Evolutionary conservation across 2,888 invertebrate genomes (phyloP), one percentile per base, ranked within the genome.

Genomic region (Meiosimyza platycephala): DNA sequence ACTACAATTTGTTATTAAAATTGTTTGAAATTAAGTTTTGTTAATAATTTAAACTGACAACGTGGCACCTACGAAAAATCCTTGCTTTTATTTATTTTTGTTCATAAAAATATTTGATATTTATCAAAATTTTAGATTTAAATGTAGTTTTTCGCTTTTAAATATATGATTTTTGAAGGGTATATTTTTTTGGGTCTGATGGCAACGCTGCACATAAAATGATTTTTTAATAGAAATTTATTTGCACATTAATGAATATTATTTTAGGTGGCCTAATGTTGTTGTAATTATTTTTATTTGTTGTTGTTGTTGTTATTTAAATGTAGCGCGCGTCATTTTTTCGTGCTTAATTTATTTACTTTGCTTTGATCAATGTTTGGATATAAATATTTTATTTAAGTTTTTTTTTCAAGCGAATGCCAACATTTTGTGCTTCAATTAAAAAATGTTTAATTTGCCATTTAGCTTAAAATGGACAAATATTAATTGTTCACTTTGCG

Each of bases 251-350:
- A 40, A 40, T 40, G 12, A 55, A n/a, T 48, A 12, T 50, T 67
- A 62, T 74, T 78, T 80, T 81, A 71, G 77, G 75, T 78, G 72
- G 77, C 82, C 78, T 80, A 81, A 80, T 80, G 78, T 74, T 50
- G 74, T 73, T n/a, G 74, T 75, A 82, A 82, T 81, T 79, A 77
- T 79, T 74, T 74, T 80, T 67, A 64, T 63, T 33, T 47, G 40
- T 63, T 40, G 51, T 33, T 40, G 51, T 33, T n/a, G 54, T 67
- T 54, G 69, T 22, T 50, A 28, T 68, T 78, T 76, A 80, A 82
- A 81, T 79, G 79, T 79, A 76, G 73, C 73, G 57, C 48, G 15
- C 72, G 54, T 59, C 51, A 71, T 33, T 54, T 62, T 60, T 51
- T 48, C 22, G 18, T 4, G 13, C 57, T 64, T 22, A 57, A 73